Percentiles rank a stretch among this genome's conserved stretches.
phyloP scores from a whole-genome alignment of 2,113 vertebrate genomes.

The Psittacus erithacus region DNA sequence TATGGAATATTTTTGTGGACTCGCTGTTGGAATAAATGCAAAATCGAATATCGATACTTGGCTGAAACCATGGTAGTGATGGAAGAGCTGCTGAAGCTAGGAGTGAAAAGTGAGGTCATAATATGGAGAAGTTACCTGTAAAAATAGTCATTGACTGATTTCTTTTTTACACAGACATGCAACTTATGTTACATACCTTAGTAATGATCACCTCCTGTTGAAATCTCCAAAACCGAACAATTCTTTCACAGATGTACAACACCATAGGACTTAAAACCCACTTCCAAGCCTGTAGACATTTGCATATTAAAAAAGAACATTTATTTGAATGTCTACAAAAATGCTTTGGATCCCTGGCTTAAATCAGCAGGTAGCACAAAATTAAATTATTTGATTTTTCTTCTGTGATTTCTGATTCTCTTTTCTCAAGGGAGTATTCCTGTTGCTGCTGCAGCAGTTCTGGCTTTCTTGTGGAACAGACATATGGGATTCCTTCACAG shows the following conservation, averaged over 20 bases:
- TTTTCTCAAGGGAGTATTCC: slow-evolving; percentile 22
- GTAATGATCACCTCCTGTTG: slow-evolving; percentile 78
- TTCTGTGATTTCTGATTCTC: background rate
- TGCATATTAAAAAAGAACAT: background rate
- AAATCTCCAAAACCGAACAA: slow-evolving; percentile 77
- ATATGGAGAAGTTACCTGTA: slow-evolving; percentile 29
- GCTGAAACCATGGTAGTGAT: background rate
- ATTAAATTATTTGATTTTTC: background rate
- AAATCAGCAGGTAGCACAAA: slow-evolving; percentile 12
- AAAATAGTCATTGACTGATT: slow-evolving; percentile 22
- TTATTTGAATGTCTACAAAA: background rate
- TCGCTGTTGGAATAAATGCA: background rate
- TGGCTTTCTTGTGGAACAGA: slow-evolving; percentile 1
- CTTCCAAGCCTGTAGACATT: slow-evolving; percentile 79
- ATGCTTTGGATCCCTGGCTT: slow-evolving; percentile 6
- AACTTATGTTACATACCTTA: slow-evolving; percentile 71
- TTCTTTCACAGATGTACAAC: slow-evolving; percentile 76
- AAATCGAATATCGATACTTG: slow-evolving; percentile 12
- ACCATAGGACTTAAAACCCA: slow-evolving; percentile 78
- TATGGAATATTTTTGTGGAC: background rate
- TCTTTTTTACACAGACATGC: slow-evolving; percentile 16
- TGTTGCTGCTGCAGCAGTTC: slow-evolving; percentile 9
- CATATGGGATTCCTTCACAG: slow-evolving; percentile 17
- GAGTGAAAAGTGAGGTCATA: slow-evolving; percentile 44
- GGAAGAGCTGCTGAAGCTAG: slow-evolving; percentile 47